These are phyloP conservation scores for Apantesis nais DNA, from an alignment of 2,888 invertebrate species.

Conservation along the genomic window DNA sequence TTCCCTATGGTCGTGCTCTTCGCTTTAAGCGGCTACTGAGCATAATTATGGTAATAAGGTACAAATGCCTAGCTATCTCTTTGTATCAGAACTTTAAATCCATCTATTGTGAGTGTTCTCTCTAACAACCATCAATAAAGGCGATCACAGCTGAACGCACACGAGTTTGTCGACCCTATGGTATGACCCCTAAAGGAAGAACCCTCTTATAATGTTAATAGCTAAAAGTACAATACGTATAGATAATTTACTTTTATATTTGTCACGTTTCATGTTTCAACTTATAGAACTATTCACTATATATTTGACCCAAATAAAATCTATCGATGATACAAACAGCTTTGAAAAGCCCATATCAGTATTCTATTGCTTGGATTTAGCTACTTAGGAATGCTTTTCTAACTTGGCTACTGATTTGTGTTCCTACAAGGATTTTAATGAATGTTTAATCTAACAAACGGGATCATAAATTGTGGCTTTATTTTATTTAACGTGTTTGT, in stretches of 20 bases:
- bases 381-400: not conserved
- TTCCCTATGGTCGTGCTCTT: conserved; percentile 41
- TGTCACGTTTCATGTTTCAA: conserved; percentile 69
- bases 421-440: not conserved
- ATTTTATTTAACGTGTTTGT: not conserved
- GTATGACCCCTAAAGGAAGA: conserved; percentile 75
- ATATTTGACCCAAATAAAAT: conserved; percentile 44
- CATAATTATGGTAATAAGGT: conserved; percentile 45
- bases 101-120: conserved; percentile 53
- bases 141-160: conserved; percentile 67
- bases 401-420: not conserved
- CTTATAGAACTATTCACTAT: conserved; percentile 46
- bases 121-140: conserved; percentile 56
- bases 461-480: not conserved
- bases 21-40: conserved; percentile 42
- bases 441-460: not conserved
- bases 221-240: conserved; percentile 64
- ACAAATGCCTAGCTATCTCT: conserved; percentile 27
- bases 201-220: conserved; percentile 74
- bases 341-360: conserved; percentile 59
- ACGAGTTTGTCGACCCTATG: conserved; percentile 74
- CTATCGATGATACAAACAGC: conserved; percentile 48
- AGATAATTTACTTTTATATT: conserved; percentile 70
- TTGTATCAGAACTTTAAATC: conserved; percentile 51
- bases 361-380: conserved; percentile 51